A percentile compares a stretch with the other conserved stretches of the same genome.
Conservation (phyloP, 2,888 invertebrate genomes). For the Marasmarcha lunaedactyla region DNA sequence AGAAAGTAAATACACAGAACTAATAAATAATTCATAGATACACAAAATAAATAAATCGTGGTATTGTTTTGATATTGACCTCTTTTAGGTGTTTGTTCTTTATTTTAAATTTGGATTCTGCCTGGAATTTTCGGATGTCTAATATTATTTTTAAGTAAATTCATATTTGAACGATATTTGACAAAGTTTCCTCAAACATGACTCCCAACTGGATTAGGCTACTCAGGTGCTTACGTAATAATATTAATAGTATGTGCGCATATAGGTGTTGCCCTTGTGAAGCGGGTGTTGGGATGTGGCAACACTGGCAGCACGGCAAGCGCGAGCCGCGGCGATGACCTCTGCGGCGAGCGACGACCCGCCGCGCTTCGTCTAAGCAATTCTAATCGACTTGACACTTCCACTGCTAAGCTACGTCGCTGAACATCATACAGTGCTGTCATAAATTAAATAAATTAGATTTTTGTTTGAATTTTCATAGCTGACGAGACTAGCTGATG, state of each 20-base stretch:
- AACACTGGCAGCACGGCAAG: slow-evolving; percentile 27
- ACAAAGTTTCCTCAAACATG: no score
- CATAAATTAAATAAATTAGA: no score
- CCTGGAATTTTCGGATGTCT: slow-evolving; percentile 2
- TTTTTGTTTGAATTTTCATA: no score
- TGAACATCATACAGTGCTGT: no score
- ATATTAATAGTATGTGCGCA: no score
- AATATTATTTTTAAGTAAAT: no score
- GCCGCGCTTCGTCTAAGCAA: slow-evolving; percentile 9
- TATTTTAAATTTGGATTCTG: slow-evolving; percentile 23
- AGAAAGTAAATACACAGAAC: slow-evolving; percentile 52
- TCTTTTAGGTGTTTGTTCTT: slow-evolving; percentile 27
- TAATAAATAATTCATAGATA: slow-evolving; percentile 50
- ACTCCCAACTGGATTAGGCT: no score
- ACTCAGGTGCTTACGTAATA: no score
- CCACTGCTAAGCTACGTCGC: no score
- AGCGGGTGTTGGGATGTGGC: not conserved
- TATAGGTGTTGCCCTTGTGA: no score
- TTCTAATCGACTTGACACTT: slow-evolving; percentile 2
- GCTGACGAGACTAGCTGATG: no score
- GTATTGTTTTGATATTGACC: slow-evolving; percentile 57
- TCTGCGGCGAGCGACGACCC: slow-evolving; percentile 57
- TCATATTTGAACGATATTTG: no score
- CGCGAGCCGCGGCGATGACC: slow-evolving; percentile 47
- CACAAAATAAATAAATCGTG: slow-evolving; percentile 30